Evolutionary conservation across 2,797 vertebrate species (phyloP), one percentile per base, ranked within the genome.

Genomic region (Selene dorsalis): DNA sequence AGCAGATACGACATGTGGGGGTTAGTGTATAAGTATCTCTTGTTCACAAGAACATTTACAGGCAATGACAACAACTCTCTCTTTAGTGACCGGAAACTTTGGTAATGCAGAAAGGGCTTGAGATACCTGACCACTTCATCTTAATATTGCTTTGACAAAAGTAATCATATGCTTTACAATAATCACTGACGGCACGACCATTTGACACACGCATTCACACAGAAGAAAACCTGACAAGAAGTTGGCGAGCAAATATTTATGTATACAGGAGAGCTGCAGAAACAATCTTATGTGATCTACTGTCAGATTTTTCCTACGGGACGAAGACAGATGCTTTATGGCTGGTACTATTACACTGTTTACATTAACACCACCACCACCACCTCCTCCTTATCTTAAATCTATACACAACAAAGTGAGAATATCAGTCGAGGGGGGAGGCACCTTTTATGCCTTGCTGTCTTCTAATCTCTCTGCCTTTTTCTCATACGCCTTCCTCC

Each of bases 141-240:
- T 84, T 78, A 75, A 92, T 94, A 94, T 93, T 93, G 92, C 93
- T 93, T 90, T 90, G 89, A 91, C 81, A 85, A 90, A 79, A 66
- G 3, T 70, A 84, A 87, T 84, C 64, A 61, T 87, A 82, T 81
- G 80, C 79, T 87, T 88, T 85, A 93, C 91, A 88, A 89, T 88
- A 89, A 83, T 79, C 83, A 93, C 86, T 17, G 79, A 91, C 82
- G 35, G 63, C 87, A 92, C 80, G 26, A 86, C 69, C 55, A 47
- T 69, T 79, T 77, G 76, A 89, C 77, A 73, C 58, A 61, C 69
- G 22, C 73, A 75, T 81, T 78, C 88, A 85, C 88, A 79, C 77
- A 20, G 12, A 83, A 28, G 50, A 75, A 74, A 83, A 87, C 78
- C 77, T 73, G 86, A 87, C 84, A 26, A 65, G 62, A 84, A 73